Evolutionary conservation across 2,888 invertebrate genomes (phyloP).

Genomic region (Orchestes rusci): DNA sequence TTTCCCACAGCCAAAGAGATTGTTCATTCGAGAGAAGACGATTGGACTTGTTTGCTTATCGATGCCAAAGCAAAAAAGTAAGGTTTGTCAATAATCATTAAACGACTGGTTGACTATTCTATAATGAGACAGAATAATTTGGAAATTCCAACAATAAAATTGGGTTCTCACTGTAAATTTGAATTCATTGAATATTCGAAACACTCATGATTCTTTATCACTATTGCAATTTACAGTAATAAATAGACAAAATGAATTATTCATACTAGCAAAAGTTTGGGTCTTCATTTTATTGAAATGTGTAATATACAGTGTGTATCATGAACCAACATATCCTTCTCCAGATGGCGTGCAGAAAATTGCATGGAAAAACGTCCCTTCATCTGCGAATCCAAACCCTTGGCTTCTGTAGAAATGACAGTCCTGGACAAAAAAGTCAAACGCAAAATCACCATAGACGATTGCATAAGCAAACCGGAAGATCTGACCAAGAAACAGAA

Average conservation of each 20-base stretch:
- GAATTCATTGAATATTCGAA: too few relatives aligned
- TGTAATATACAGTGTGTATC: too few relatives aligned
- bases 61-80: slow-evolving; percentile 18
- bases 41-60: slow-evolving; percentile 43
- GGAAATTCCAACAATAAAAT: too few relatives aligned
- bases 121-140: too few relatives aligned
- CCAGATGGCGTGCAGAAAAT: slow-evolving; percentile 57
- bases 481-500: slow-evolving; percentile 25
- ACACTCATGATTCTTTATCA: too few relatives aligned
- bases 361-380: slow-evolving; percentile 56
- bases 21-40: slow-evolving; percentile 37
- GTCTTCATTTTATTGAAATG: too few relatives aligned
- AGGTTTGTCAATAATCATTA: background rate
- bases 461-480: slow-evolving; percentile 27
- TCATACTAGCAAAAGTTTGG: too few relatives aligned
- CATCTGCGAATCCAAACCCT: slow-evolving; percentile 51
- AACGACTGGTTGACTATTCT: too few relatives aligned
- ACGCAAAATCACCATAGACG: slow-evolving; percentile 27
- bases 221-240: too few relatives aligned
- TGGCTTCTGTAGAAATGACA: slow-evolving; percentile 26
- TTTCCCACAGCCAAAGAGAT: slow-evolving; percentile 13
- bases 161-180: too few relatives aligned
- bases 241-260: too few relatives aligned
- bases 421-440: slow-evolving; percentile 23
- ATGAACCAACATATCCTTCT: too few relatives aligned